Base-by-base conservation (phyloP, 2,113 vertebrate genomes). In the Atlantisia rogersi region DNA sequence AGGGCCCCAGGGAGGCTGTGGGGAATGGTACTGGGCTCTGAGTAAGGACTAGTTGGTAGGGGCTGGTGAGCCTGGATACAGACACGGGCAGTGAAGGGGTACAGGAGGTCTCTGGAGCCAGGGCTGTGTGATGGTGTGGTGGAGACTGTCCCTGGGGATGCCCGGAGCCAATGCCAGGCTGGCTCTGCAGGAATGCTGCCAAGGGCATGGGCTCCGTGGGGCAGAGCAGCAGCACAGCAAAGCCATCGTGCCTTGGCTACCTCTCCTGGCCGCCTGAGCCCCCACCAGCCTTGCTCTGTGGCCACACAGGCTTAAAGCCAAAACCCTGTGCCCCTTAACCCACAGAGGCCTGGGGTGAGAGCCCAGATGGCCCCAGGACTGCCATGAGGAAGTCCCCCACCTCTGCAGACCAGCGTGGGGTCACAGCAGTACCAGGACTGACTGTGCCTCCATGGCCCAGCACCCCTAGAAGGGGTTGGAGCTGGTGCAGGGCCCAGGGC, bases 1-100 rank as follows among this genome's bases (percentile, higher is more conserved):
- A 63, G 19, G 0, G 0, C 13, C 40, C 12, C 1, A 0, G 1
- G 10, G 35, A 55, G 48, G 29, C 29, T 65, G 26, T 80, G 44
- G 44, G 71, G 24, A 90, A 39, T 4, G 9, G 74, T 5, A 17
- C 46, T 40, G 71, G 48, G 28, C 73, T 74, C 68, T 3, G 10
- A 64, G 79, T 58, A 62, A 67, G 58, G 62, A 32, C 1, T 3
- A 15, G 35, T 29, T 6, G 2, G 40, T 48, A 53, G 25, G 32
- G 26, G 32, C 24, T 74, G 56, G 31, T 20, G 52, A 76, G 16
- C 32, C 53, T 7, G 1, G 46, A 70, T 3, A 4, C 1, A 4
- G 60, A 20, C 13, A 20, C 0, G 2, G 71, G 60, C 46, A 70
- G 68, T 0, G 0, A 5, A 55, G 11, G 11, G 14, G 19, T 62